Evolutionary conservation across 2,113 vertebrate genomes (phyloP), one percentile per base, ranked within the genome.

Genomic region (Clarias magur): DNA sequence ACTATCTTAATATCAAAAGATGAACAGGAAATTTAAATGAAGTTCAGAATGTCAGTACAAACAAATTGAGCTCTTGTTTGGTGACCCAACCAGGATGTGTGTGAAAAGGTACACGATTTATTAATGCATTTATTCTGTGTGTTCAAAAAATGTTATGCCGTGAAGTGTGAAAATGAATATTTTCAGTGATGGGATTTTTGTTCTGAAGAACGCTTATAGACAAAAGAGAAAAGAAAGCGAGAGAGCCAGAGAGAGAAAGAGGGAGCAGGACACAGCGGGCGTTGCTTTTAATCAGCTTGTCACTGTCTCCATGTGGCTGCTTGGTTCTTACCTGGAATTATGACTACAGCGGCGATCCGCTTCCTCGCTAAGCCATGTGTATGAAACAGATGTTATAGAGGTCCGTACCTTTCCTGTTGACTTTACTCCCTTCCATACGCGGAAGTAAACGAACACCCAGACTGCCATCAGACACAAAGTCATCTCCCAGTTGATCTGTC

Each of bases 381-480:
- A 1, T 70, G 67, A 21, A 4, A 56, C 13, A 54, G 75, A 78
- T 6, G 38, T 23, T 30, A 80, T 38, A 38, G 19, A 23, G 19
- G 38, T 27, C 6, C 19, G 68, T 88, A 96, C 95, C 95, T 96
- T 96, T 79, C 95, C 95, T 0, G 95, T 94, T 59, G 95, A 96
- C 85, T 96, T 96, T 86, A 96, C 95, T 25, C 95, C 95, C 85
- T 96, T 96, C 95, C 96, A 96, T 68, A 96, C 95, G 1, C 95
- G 96, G 93, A 96, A 96, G 87, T 96, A 96, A 75, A 96, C 95
- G 89, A 96, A 87, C 1, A 95, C 82, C 96, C 96, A 96, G 63
- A 95, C 95, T 0, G 92, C 93, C 85, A 95, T 48, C 89, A 96
- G 91, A 90, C 95, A 96, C 88, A 96, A 57, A 42, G 93, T 83